Evolutionary conservation across 2,888 invertebrate genomes (phyloP).

Genomic region (Cataglyphis cursor): DNA sequence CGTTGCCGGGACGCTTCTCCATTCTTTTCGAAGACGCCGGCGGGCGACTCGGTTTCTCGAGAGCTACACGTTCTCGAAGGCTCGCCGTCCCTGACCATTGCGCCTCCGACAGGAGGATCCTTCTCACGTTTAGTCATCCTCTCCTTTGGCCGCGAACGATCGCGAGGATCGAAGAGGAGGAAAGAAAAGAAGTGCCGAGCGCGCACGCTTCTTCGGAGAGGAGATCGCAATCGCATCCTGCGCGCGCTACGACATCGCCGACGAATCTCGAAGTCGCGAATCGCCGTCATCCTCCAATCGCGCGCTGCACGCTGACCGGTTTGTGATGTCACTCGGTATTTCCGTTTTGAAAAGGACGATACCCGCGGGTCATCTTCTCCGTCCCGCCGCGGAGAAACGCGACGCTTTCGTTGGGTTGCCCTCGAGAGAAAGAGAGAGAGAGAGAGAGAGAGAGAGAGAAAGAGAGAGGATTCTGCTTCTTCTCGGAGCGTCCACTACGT

Average conservation of each 20-base stretch:
- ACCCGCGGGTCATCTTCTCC: conserved; percentile 32
- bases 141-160: conserved; percentile 63
- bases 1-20: conserved; percentile 28
- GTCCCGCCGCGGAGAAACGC: conserved; percentile 33
- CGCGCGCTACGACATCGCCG: conserved; percentile 70
- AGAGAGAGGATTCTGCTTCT: conserved; percentile 9
- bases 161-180: conserved; percentile 36
- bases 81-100: conserved; percentile 66
- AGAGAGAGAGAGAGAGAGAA: background rate
- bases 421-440: no score
- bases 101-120: conserved; percentile 70
- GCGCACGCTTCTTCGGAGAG: background rate
- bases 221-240: conserved; percentile 71
- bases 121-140: conserved; percentile 78
- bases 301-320: conserved; percentile 73
- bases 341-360: conserved; percentile 71
- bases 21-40: conserved; percentile 42
- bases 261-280: conserved; percentile 67
- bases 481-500: conserved; percentile 35
- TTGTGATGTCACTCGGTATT: conserved; percentile 80
- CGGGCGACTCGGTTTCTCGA: conserved; percentile 42
- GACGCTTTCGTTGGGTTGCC: conserved; percentile 27
- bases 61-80: conserved; percentile 31
- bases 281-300: conserved; percentile 47
- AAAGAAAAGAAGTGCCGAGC: conserved; percentile 53